These are phyloP conservation scores for Spongilla lacustris DNA, from an alignment of 37 sponge, comb jelly and placozoan species.

Conservation along the genomic window DNA sequence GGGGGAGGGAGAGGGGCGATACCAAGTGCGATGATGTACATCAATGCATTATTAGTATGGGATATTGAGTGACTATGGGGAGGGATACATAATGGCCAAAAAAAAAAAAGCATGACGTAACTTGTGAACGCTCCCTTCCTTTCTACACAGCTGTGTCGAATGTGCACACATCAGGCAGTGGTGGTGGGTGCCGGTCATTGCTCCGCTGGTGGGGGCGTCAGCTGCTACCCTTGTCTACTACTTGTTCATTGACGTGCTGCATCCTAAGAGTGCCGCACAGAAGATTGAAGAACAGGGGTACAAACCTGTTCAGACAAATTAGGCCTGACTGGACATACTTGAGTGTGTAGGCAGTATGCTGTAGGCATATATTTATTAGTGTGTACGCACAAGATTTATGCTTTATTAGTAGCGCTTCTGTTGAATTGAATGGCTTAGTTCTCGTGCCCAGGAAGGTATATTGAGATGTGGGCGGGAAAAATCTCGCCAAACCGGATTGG, in stretches of 20 bases:
- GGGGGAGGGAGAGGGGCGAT: no score
- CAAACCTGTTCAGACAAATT: background rate
- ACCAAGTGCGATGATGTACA: no score
- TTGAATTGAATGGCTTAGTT: no score
- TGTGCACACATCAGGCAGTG: slow-evolving; percentile 46
- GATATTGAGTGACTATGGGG: no score
- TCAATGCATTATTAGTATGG: no score
- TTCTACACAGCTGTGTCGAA: background rate
- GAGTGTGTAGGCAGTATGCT: background rate
- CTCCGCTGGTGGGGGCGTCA: slow-evolving; percentile 71
- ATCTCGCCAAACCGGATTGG: background rate
- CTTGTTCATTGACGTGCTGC: slow-evolving; percentile 66
- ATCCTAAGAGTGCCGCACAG: slow-evolving; percentile 4
- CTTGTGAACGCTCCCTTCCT: background rate
- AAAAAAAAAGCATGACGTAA: no score
- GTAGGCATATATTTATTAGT: background rate
- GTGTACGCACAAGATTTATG: background rate
- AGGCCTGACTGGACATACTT: background rate
- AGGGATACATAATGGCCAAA: no score
- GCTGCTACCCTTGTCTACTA: slow-evolving; percentile 68
- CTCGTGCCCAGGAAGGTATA: background rate
- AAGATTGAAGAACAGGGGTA: background rate
- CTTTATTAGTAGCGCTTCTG: no score
- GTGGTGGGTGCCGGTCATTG: slow-evolving; percentile 88
- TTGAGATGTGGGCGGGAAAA: background rate